These are phyloP conservation scores for Epinephelus moara DNA, from an alignment of 2,113 vertebrate genomes.

Conservation along the genomic window DNA sequence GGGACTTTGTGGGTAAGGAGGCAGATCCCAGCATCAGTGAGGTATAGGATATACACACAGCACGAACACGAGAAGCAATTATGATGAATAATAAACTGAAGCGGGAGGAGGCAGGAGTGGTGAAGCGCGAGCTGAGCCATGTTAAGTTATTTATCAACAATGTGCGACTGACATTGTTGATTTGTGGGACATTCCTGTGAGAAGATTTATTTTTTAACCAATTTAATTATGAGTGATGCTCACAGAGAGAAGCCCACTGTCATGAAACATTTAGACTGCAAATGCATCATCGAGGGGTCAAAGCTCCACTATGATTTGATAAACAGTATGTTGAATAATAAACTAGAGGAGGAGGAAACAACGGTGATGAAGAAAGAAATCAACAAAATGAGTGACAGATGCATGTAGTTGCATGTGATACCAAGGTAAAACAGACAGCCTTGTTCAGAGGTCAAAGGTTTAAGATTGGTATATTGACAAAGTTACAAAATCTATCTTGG, in stretches of 20 bases:
- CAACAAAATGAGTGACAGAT: not conserved
- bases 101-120: conserved; percentile 10
- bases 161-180: conserved; percentile 8
- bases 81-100: conserved; percentile 47
- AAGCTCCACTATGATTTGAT: not conserved
- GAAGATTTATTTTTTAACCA: not conserved
- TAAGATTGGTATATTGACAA: not conserved
- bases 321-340: not conserved
- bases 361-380: not conserved
- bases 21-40: conserved; percentile 12
- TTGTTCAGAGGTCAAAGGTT: not conserved
- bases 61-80: conserved; percentile 26
- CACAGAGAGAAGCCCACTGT: not conserved
- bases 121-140: not conserved
- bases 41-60: conserved; percentile 2
- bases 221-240: not conserved
- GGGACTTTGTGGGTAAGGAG: not conserved
- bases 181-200: not conserved
- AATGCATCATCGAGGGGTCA: not conserved
- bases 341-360: not conserved
- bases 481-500: not conserved
- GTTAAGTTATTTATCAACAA: conserved; percentile 51
- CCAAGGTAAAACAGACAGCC: not conserved
- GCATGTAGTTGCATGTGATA: not conserved
- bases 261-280: not conserved